These are phyloP conservation scores for Varanus komodoensis DNA, from an alignment of 2,113 vertebrate species.

Conservation along the genomic window DNA sequence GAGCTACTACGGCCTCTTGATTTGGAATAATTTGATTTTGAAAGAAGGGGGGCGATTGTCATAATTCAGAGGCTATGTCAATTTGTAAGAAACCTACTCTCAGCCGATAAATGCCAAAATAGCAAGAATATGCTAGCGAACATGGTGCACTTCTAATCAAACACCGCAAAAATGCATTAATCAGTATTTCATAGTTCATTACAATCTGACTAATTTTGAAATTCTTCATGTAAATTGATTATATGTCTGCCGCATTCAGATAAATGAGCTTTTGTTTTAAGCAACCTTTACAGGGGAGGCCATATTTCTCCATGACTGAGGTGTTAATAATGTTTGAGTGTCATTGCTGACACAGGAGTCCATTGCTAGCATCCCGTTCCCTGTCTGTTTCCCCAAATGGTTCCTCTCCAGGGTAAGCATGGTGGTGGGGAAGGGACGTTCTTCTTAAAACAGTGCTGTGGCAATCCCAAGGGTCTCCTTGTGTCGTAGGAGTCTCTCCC, in stretches of 20 bases:
- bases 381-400: not conserved
- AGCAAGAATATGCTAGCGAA: slow-evolving; percentile 69
- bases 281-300: slow-evolving; percentile 80
- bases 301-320: slow-evolving; percentile 74
- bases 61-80: slow-evolving; percentile 43
- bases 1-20: not conserved
- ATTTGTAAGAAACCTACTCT: slow-evolving; percentile 59
- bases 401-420: not conserved
- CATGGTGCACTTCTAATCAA: slow-evolving; percentile 85
- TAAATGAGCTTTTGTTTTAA: slow-evolving; percentile 85
- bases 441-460: slow-evolving; percentile 50
- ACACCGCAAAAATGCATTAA: slow-evolving; percentile 85
- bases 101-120: slow-evolving; percentile 63
- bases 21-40: not conserved
- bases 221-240: slow-evolving; percentile 90
- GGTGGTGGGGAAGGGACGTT: slow-evolving; percentile 55
- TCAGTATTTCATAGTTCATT: slow-evolving; percentile 91
- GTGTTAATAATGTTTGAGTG: slow-evolving; percentile 57
- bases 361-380: slow-evolving; percentile 43
- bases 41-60: slow-evolving; percentile 16
- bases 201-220: slow-evolving; percentile 88
- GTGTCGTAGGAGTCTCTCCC: too few species aligned
- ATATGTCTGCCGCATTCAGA: slow-evolving; percentile 83
- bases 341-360: slow-evolving; percentile 58
- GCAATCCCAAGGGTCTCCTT: slow-evolving; percentile 32